Base-by-base conservation (phyloP, 2,797 vertebrate genomes). In the Pteropus rufus region DNA sequence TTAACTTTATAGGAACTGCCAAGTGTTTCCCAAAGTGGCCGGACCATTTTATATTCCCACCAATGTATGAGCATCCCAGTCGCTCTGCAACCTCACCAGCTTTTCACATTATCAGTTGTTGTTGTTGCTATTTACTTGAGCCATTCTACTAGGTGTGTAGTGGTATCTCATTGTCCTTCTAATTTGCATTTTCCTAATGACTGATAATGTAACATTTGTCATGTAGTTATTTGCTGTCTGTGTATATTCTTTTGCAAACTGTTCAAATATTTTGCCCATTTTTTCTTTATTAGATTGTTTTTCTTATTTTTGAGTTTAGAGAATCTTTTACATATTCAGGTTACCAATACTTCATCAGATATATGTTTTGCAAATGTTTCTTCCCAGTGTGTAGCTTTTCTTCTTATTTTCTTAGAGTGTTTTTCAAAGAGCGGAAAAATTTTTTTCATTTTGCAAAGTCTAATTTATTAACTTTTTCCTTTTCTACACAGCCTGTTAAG, bases 101-200 rank as follows among this genome's bases (percentile, higher is more conserved):
- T 86, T 46, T 92, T 82, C 44, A 39, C 29, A 79, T 67, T 69
- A 49, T 58, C 56, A 36, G 64, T 49, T 90, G 72, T 49, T 69
- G 11, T 16, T 88, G 46, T 49, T 69, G 15, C 10, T 91, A 34
- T 60, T 34, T 12, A 89, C 56, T 41, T 76, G 26, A 76, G 10
- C 21, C 54, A 44, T 79, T 89, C 31, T 88, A 31, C 58, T 26
- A 80, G 4, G 5, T 26, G 36, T 52, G 24, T 36, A 58, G 18
- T 62, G 7, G 10, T 56, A 36, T 41, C 31, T 86, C 39, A 44
- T 60, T 72, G 31, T 75, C 60, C 19, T 76, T 95, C 89, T 91
- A 60, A 54, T 65, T 86, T 80, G 56, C 58, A 76, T 80, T 96
- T 96, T 94, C 70, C 84, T 87, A 86, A 81, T 79, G 75, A 64